Percentiles rank a stretch among this genome's conserved stretches.
phyloP scores from a whole-genome alignment of 1,140 invertebrate genomes.

The Plectrocnemia conspersa region DNA sequence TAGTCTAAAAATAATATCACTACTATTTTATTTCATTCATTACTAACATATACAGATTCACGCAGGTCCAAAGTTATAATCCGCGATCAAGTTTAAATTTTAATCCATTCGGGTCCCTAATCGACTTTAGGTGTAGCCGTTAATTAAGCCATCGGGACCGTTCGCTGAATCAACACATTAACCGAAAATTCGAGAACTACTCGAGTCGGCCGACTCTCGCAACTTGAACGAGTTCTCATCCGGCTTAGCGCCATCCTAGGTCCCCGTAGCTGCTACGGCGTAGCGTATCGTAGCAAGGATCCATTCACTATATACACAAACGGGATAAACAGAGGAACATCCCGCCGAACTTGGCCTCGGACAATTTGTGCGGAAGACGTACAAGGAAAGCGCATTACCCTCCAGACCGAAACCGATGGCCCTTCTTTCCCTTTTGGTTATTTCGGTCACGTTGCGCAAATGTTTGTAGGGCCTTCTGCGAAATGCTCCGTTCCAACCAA shows the following conservation, averaged over 20 bases:
- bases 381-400: conserved; percentile 33
- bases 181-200: conserved; percentile 21
- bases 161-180: conserved; percentile 30
- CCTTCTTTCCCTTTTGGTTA: conserved; percentile 9
- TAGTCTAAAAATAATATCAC: too few species aligned
- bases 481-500: neutral
- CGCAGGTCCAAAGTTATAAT: too few species aligned
- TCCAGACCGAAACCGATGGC: neutral
- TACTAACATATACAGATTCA: too few species aligned
- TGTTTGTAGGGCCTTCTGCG: conserved; percentile 15
- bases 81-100: too few species aligned
- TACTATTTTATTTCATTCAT: too few species aligned
- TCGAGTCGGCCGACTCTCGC: neutral
- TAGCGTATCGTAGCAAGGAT: neutral
- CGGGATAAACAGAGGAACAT: neutral
- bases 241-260: conserved; percentile 10
- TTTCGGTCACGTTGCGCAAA: conserved; percentile 33
- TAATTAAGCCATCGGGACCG: conserved; percentile 27
- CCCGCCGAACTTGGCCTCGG: conserved; percentile 17
- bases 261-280: conserved; percentile 8
- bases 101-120: too few species aligned
- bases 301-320: conserved; percentile 1
- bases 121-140: conserved; percentile 27
- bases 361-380: conserved; percentile 29
- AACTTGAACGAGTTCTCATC: conserved; percentile 14